phyloP scores from a whole-genome alignment of 1,140 invertebrate species.

The Chelonus insularis region DNA sequence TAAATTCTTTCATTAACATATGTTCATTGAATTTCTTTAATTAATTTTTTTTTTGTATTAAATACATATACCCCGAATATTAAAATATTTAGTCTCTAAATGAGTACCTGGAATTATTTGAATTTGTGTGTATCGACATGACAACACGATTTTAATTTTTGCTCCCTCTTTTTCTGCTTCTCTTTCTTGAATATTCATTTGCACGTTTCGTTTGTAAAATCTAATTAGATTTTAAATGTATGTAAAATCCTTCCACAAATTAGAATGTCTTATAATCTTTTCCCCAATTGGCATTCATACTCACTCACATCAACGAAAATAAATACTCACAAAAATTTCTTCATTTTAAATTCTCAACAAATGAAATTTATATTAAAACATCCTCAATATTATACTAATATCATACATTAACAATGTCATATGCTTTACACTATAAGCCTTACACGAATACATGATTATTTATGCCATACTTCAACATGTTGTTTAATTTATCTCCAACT shows the following conservation, averaged over 20 bases:
- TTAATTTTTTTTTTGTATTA: too few species aligned
- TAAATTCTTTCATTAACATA: too few species aligned
- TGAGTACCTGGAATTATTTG: slow-evolving; percentile 10
- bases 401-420: too few species aligned
- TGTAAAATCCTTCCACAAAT: slow-evolving; percentile 21
- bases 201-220: slow-evolving; percentile 24
- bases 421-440: too few species aligned
- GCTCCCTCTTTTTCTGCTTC: slow-evolving; percentile 6
- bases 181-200: slow-evolving; percentile 28
- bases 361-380: too few species aligned
- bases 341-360: not conserved
- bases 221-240: slow-evolving; percentile 26
- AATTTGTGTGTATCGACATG: slow-evolving; percentile 11
- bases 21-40: not conserved
- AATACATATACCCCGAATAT: not conserved
- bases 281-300: not conserved
- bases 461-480: too few species aligned
- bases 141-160: not conserved
- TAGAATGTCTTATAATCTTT: not conserved
- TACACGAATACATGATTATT: too few species aligned
- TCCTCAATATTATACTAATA: too few species aligned
- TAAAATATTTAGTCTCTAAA: too few species aligned
- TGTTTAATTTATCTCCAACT: too few species aligned
- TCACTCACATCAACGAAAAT: not conserved
- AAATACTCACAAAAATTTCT: not conserved